These are phyloP conservation scores for Ectemnius continuus DNA, from an alignment of 2,888 invertebrate species.

Conservation along the genomic window DNA sequence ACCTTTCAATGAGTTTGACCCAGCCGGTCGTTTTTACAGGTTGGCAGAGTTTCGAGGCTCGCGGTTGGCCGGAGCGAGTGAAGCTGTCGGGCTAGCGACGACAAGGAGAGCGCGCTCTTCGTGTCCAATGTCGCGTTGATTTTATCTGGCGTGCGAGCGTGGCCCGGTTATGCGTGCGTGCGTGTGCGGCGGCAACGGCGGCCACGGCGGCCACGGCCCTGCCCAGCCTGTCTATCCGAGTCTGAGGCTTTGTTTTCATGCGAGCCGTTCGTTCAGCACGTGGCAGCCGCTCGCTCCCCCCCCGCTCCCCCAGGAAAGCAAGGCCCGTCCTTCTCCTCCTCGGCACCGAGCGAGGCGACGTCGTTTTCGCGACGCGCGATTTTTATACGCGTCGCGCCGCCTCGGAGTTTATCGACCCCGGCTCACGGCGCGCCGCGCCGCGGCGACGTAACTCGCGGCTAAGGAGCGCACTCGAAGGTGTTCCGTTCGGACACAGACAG, in stretches of 20 bases:
- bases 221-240: background rate
- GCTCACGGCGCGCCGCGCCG: background rate
- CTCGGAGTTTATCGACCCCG: conserved; percentile 4
- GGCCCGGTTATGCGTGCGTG: no score
- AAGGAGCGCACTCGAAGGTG: conserved; percentile 3
- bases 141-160: no score
- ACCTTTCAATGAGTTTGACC: conserved; percentile 47
- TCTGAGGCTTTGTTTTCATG: conserved; percentile 2
- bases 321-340: background rate
- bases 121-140: no score
- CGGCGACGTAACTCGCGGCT: conserved; percentile 6
- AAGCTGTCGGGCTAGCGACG: no score
- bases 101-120: no score
- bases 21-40: conserved; percentile 22
- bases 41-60: background rate
- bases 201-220: no score
- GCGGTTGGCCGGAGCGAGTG: no score
- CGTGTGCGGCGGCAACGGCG: no score
- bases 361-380: conserved; percentile 1
- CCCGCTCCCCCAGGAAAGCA: background rate
- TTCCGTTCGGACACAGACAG: background rate
- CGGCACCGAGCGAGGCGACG: background rate
- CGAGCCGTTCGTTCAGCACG: conserved; percentile 1
- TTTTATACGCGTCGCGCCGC: background rate
- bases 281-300: background rate